Percentiles rank a stretch among this genome's conserved stretches.
Evolutionary conservation across 2,113 vertebrate genomes (phyloP).

Genomic region (Lepus americanus): DNA sequence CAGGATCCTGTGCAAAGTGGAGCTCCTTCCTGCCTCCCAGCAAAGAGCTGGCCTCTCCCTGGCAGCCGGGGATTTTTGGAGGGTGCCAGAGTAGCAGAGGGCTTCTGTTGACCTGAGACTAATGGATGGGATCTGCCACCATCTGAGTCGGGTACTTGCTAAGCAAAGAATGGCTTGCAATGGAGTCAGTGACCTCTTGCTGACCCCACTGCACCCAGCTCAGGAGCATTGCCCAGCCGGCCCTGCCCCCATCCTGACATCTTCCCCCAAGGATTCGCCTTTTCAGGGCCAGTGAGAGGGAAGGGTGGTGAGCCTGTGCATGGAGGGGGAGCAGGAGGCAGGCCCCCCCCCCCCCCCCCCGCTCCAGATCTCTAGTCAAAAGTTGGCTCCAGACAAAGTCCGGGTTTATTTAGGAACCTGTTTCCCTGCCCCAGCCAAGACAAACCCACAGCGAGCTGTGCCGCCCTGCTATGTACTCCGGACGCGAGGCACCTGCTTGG

Average conservation of each 20-base stretch:
- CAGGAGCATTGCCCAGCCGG: background rate
- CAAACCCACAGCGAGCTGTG: background rate
- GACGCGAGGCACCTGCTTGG: background rate
- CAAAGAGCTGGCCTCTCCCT: background rate
- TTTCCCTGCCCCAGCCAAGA: conserved; percentile 66
- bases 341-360: background rate
- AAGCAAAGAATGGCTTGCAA: background rate
- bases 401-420: conserved; percentile 76
- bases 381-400: conserved; percentile 20
- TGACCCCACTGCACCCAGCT: background rate
- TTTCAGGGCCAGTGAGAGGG: background rate
- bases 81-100: background rate
- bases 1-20: background rate
- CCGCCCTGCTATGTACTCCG: background rate
- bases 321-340: fast-evolving
- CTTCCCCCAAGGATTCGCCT: background rate
- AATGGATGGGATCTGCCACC: background rate
- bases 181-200: background rate
- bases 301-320: background rate
- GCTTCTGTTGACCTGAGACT: background rate
- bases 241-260: background rate
- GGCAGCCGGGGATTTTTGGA: background rate
- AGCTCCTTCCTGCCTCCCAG: background rate
- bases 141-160: background rate
- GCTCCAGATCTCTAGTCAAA: background rate